phyloP scores from a whole-genome alignment of 2,888 invertebrate species.

The Thelaira solivaga region DNA sequence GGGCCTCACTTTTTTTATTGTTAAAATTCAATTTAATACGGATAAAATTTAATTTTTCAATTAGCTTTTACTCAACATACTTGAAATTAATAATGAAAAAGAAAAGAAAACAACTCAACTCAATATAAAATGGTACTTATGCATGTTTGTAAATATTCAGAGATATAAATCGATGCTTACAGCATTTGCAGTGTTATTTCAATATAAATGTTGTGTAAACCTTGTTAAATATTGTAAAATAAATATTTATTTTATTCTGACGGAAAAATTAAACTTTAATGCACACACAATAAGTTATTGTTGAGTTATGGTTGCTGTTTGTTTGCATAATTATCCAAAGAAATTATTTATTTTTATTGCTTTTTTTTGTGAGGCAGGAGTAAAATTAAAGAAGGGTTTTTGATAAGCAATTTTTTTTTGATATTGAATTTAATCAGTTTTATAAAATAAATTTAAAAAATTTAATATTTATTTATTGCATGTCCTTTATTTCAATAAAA shows the following conservation, averaged over 20 bases:
- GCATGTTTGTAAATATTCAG: background rate
- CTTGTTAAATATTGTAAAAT: conserved; percentile 37
- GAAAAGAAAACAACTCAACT: background rate
- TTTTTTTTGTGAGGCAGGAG: background rate
- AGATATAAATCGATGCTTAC: conserved; percentile 8
- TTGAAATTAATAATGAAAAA: too few species aligned
- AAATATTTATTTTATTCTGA: conserved; percentile 54
- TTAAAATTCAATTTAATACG: background rate
- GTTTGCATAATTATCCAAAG: conserved; percentile 21
- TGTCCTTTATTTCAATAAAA: too few species aligned
- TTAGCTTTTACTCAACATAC: background rate
- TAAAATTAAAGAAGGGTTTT: background rate
- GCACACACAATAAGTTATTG: background rate
- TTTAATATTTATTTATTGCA: too few species aligned
- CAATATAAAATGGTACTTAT: background rate
- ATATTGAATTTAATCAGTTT: too few species aligned
- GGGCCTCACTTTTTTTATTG: background rate
- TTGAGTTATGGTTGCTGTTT: conserved; percentile 5
- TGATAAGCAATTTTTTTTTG: conserved; percentile 51
- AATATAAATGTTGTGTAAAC: conserved; percentile 14
- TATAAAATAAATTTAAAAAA: too few species aligned
- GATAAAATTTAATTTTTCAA: conserved; percentile 16
- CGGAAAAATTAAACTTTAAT: conserved; percentile 22
- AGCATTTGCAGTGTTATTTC: background rate
- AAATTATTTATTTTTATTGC: too few species aligned